phyloP scores from a whole-genome alignment of 2,888 invertebrate genomes.

The Acanthacorydalis orientalis region DNA sequence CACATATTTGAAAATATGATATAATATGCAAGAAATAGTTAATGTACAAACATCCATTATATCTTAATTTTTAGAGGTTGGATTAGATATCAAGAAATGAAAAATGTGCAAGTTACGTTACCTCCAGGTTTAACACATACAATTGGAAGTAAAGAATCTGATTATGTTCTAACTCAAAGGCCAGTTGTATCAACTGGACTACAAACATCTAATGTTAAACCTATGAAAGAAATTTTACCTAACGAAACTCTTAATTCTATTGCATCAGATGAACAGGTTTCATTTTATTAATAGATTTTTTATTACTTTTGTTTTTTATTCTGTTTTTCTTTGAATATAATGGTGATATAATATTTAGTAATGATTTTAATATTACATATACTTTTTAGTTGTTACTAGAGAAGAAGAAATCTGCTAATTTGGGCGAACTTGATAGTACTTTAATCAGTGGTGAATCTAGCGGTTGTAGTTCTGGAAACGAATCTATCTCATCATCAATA shows the following conservation, averaged over 20 bases:
- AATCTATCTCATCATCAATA: conserved; percentile 34
- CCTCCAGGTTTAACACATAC: conserved; percentile 40
- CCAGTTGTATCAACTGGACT: background rate
- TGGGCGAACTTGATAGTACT: conserved; percentile 2
- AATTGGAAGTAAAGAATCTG: conserved; percentile 12
- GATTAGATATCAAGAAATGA: conserved; percentile 42
- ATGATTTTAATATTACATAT: no score
- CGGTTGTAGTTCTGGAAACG: conserved; percentile 37
- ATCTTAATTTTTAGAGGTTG: conserved; percentile 30
- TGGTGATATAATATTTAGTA: no score
- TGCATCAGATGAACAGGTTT: conserved; percentile 12
- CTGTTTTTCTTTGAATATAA: background rate
- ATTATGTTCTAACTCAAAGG: conserved; percentile 13
- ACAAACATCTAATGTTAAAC: background rate
- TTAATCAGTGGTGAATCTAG: conserved; percentile 29
- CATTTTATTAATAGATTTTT: background rate
- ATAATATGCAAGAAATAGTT: no score
- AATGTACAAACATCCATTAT: no score
- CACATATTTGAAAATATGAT: no score
- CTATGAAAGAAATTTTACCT: conserved; percentile 17
- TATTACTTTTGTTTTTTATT: background rate
- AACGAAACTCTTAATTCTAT: background rate
- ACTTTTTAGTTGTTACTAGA: conserved; percentile 13
- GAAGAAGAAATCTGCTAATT: conserved; percentile 13
- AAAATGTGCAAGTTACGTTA: conserved; percentile 46